A percentile compares a stretch with the other conserved stretches of the same genome.
phyloP scores from a whole-genome alignment of 2,113 vertebrate genomes.

The Petrocephalus zakoni region DNA sequence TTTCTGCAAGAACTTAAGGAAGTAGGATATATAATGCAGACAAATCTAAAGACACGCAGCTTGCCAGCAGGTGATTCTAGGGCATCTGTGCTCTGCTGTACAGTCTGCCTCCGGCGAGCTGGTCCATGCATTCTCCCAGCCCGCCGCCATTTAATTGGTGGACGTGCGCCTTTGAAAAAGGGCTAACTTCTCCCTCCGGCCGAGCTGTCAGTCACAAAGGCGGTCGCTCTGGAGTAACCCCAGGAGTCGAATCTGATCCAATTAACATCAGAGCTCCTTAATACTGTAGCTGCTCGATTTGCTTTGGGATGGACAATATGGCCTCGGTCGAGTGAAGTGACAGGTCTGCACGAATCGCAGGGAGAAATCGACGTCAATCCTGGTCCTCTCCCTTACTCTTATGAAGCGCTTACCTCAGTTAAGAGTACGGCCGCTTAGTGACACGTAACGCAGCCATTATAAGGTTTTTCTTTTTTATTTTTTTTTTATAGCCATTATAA shows the following conservation, averaged over 20 bases:
- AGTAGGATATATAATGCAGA: background rate
- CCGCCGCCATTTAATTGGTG: background rate
- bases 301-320: background rate
- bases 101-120: background rate
- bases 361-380: background rate
- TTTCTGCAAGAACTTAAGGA: background rate
- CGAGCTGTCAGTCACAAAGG: background rate
- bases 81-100: background rate
- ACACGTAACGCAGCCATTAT: background rate
- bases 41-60: background rate
- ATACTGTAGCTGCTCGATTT: background rate
- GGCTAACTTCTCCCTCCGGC: background rate
- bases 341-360: background rate
- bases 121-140: background rate
- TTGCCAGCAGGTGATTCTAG: background rate
- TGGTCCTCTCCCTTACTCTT: background rate
- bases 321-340: background rate
- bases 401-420: background rate
- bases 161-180: background rate
- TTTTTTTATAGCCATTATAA: too few relatives aligned
- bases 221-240: background rate
- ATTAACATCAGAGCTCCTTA: background rate
- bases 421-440: background rate
- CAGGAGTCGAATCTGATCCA: background rate
- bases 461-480: too few relatives aligned